Conservation (phyloP, 2,888 invertebrate species). For the Podotricha telesiphe region DNA sequence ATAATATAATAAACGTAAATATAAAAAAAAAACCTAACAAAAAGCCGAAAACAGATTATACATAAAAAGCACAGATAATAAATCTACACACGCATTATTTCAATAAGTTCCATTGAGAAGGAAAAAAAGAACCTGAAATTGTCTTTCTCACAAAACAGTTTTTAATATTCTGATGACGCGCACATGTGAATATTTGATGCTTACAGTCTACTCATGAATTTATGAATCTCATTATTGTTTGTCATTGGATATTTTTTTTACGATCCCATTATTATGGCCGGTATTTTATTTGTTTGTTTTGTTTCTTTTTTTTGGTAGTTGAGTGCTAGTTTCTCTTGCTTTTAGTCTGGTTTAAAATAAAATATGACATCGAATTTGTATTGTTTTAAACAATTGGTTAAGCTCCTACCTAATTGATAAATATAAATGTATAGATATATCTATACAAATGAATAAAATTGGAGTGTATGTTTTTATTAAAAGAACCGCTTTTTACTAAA, state of each 20-base stretch:
- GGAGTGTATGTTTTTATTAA: too few species aligned
- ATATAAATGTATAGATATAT: too few species aligned
- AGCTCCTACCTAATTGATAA: too few species aligned
- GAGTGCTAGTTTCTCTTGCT: too few species aligned
- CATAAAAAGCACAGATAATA: neutral
- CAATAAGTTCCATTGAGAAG: conserved; percentile 7
- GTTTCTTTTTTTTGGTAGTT: conserved; percentile 20
- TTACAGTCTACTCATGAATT: conserved; percentile 57
- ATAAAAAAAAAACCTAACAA: neutral
- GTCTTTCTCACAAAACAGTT: conserved; percentile 52
- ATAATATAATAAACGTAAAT: too few species aligned
- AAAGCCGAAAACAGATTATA: neutral
- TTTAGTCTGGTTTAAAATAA: too few species aligned
- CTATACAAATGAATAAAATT: too few species aligned
- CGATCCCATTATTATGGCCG: conserved; percentile 46
- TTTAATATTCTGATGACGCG: conserved; percentile 64
- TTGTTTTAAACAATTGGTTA: too few species aligned
- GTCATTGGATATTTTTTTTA: conserved; percentile 48
- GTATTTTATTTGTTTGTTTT: conserved; percentile 43
- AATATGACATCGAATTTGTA: too few species aligned
- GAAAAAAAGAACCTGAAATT: conserved; percentile 3
- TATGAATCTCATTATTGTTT: conserved; percentile 66
- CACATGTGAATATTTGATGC: conserved; percentile 58
- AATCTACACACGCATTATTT: conserved; percentile 5
- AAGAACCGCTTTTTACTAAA: too few species aligned